Evolutionary conservation across 1,140 invertebrate species (phyloP).

Genomic region (Caenorhabditis brenneri): DNA sequence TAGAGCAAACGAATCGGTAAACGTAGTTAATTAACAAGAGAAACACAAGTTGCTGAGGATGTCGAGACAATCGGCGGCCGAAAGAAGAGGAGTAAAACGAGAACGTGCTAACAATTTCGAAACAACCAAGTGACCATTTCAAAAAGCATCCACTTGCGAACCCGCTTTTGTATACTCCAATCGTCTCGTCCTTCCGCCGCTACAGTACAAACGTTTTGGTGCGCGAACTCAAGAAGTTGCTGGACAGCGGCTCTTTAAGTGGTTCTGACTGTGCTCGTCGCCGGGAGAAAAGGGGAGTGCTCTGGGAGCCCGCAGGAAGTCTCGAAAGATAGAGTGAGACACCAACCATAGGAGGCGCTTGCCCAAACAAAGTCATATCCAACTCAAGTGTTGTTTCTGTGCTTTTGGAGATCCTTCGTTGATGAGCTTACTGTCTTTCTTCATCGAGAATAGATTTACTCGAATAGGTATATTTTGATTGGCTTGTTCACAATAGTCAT

Average conservation of each 20-base stretch:
- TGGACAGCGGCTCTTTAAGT: constrained; percentile 36
- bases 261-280: neutral
- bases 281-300: constrained; percentile 11
- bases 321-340: constrained; percentile 15
- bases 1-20: constrained; percentile 32
- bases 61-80: neutral
- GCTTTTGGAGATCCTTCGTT: constrained; percentile 14
- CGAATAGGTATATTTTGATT: neutral
- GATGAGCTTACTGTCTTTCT: neutral
- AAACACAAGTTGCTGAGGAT: neutral
- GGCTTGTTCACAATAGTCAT: neutral
- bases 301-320: constrained; percentile 28
- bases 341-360: neutral
- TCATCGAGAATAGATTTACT: neutral
- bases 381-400: constrained; percentile 43
- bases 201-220: constrained; percentile 41
- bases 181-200: neutral
- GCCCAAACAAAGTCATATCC: constrained; percentile 41
- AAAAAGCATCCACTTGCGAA: constrained; percentile 42
- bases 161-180: constrained; percentile 3
- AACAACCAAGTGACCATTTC: constrained; percentile 37
- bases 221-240: constrained; percentile 38
- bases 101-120: constrained; percentile 40
- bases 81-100: neutral
- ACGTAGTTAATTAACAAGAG: constrained; percentile 38